Evolutionary conservation across 2,113 vertebrate species (phyloP), one percentile per base, ranked within the genome.

Genomic region (Myodes glareolus): DNA sequence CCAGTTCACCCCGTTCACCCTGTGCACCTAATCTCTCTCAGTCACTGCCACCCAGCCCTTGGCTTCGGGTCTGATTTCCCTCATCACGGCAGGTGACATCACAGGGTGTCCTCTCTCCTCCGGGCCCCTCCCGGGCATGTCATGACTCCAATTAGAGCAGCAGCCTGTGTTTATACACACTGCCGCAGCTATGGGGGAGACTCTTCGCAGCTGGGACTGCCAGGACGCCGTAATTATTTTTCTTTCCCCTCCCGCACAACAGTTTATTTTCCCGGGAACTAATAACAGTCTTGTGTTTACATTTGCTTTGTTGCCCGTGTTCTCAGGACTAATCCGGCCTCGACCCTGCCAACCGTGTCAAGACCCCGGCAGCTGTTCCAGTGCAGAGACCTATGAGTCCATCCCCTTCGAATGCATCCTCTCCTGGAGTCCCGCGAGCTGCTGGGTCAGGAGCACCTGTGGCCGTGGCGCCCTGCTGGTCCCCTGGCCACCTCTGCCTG

Each of bases 201-300:
- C 94, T 39, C 3, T 55, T 55, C 75, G 27, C 61, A n/a, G 85
- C 91, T 16, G 39, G 45, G 86, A 39, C n/a, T 16, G 0, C 31
- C 7, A 7, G 47, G 16, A 47, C 52, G 36, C 63, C 7, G 0
- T 87, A 23, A 81, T 73, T 92, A 87, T 68, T 39, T 88, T 82
- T 45, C 81, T 81, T 47, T 58, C 11, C 36, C 87, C 87, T 73
- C 75, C 92, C 0, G 2, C 45, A 84, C 76, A 61, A 81, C 1
- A 0, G 80, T 77, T 82, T 84, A 29, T 92, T 78, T 94, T 94
- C 94, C 73, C 5, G 16, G 92, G 73, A 92, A 78, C 77, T 86
- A 73, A 45, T 95, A 86, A 81, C 67, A n/a, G 67, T 50, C 88
- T 85, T 88, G 39, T 77, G 87, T 50, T 81, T 90, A 81, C 50